A percentile compares a stretch with the other conserved stretches of the same genome.
Conservation (phyloP, 1,140 invertebrate genomes). For the Nylanderia fulva region DNA sequence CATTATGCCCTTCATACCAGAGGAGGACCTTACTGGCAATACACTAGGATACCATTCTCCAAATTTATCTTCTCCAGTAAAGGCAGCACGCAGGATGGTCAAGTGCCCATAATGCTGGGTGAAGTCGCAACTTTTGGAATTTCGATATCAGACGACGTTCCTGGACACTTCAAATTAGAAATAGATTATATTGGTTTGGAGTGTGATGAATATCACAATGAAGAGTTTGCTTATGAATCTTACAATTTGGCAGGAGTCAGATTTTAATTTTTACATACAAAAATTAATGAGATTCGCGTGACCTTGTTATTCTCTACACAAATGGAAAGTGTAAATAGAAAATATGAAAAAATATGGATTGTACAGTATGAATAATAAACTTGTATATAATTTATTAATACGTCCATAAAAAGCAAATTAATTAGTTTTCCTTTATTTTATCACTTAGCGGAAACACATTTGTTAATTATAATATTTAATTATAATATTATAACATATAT, state of each 20-base stretch:
- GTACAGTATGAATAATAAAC: constrained; percentile 41
- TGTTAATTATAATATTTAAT: too few species aligned
- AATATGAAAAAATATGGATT: background rate
- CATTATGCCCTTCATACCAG: constrained; percentile 94
- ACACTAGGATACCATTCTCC: constrained; percentile 97
- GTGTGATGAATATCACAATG: constrained; percentile 90
- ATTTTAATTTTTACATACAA: background rate
- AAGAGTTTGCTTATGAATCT: constrained; percentile 96
- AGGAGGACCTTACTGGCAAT: constrained; percentile 99
- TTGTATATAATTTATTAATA: constrained; percentile 19
- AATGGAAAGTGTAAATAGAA: background rate
- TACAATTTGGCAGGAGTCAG: constrained; percentile 80
- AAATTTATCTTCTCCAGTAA: constrained; percentile 95
- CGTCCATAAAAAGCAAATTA: background rate
- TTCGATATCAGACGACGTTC: constrained; percentile 90
- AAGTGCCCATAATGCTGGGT: constrained; percentile 87
- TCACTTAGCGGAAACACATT: too few species aligned
- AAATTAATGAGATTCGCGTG: background rate
- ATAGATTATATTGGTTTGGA: constrained; percentile 97
- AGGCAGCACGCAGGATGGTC: constrained; percentile 95
- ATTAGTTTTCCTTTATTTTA: too few species aligned
- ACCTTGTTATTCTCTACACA: background rate
- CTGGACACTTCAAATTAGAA: constrained; percentile 95
- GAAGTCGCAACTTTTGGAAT: constrained; percentile 92
- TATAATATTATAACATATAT: too few species aligned